These are phyloP conservation scores for Diogma glabrata DNA, from an alignment of 2,888 invertebrate genomes.

Conservation along the genomic window DNA sequence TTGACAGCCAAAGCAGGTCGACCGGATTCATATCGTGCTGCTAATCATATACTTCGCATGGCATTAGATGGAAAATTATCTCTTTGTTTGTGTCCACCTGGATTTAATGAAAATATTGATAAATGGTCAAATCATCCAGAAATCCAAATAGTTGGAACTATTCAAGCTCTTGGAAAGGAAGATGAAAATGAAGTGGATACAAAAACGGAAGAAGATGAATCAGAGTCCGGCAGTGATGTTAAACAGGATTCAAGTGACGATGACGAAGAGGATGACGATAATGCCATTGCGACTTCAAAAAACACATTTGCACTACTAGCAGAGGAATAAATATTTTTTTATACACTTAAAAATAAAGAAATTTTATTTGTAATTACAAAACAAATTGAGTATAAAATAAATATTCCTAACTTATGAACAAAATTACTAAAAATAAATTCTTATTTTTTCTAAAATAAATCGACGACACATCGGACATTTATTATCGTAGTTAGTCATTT, in stretches of 20 bases:
- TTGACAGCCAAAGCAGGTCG: slow-evolving; percentile 76
- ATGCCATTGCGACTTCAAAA: not conserved
- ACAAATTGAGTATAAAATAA: not conserved
- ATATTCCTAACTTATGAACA: not conserved
- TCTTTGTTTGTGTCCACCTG: slow-evolving; percentile 63
- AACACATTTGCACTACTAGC: slow-evolving; percentile 1
- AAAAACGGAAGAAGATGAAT: too few species aligned
- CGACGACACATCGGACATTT: not conserved
- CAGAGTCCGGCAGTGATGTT: not conserved
- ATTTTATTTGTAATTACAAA: not conserved
- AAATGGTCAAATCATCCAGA: slow-evolving; percentile 28
- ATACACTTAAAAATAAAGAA: slow-evolving; percentile 6
- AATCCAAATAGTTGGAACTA: slow-evolving; percentile 26
- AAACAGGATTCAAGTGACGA: not conserved
- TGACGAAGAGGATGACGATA: not conserved
- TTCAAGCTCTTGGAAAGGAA: slow-evolving; percentile 22
- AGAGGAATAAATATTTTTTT: too few species aligned
- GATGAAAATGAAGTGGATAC: not conserved
- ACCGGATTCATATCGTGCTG: slow-evolving; percentile 77
- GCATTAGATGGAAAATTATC: slow-evolving; percentile 78
- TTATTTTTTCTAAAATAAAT: not conserved
- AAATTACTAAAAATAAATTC: not conserved
- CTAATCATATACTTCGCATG: slow-evolving; percentile 77
- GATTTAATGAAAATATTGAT: slow-evolving; percentile 45
- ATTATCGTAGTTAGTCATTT: not conserved